These are phyloP conservation scores for Turdus rufiventris DNA, from an alignment of 2,113 vertebrate genomes.

Conservation along the genomic window DNA sequence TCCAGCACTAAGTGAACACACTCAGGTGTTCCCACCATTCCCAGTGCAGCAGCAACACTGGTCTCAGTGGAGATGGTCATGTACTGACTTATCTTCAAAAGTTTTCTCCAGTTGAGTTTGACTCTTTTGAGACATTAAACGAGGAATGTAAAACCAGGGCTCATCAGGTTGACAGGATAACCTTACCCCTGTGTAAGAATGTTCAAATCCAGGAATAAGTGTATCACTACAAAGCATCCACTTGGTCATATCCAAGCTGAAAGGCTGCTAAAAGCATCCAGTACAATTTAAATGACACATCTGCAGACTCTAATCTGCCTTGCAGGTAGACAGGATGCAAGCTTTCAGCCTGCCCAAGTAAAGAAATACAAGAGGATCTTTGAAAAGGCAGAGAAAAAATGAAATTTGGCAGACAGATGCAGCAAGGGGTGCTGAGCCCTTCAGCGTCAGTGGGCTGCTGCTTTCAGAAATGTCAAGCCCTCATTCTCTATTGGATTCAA, in stretches of 20 bases:
- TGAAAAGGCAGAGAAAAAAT: not conserved
- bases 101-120: not conserved
- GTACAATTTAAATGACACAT: not conserved
- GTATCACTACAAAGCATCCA: not conserved
- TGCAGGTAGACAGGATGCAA: not conserved
- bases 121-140: not conserved
- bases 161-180: not conserved
- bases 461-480: constrained; percentile 48
- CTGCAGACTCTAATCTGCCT: not conserved
- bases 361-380: not conserved
- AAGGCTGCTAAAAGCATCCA: not conserved
- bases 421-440: constrained; percentile 7
- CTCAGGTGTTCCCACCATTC: not conserved
- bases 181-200: not conserved
- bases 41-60: not conserved
- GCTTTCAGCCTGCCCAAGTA: not conserved
- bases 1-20: not conserved
- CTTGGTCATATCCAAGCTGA: not conserved
- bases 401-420: constrained; percentile 4
- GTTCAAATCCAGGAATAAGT: not conserved
- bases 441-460: not conserved
- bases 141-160: not conserved
- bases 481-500: constrained; percentile 30
- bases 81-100: not conserved
- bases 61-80: not conserved